phyloP scores from a whole-genome alignment of 2,888 invertebrate genomes.

The Drosophila nr. perissopoda region DNA sequence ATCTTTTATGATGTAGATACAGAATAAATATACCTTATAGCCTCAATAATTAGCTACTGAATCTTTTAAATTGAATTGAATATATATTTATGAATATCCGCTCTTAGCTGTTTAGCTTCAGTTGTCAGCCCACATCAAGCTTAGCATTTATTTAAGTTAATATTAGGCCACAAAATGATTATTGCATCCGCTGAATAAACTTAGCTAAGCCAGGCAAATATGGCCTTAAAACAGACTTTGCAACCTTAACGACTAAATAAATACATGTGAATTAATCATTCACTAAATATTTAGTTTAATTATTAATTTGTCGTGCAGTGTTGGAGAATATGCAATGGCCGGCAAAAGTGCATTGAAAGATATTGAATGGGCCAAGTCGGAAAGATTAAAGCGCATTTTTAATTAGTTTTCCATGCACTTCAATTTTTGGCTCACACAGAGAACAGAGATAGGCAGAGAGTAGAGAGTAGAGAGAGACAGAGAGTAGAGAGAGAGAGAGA shows the following conservation, averaged over 20 bases:
- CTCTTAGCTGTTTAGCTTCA: background rate
- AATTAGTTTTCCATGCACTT: constrained; percentile 67
- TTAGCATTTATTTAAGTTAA: background rate
- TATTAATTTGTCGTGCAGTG: constrained; percentile 15
- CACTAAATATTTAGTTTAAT: no score
- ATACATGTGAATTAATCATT: background rate
- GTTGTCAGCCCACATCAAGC: background rate
- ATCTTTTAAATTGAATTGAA: background rate
- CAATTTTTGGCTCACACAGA: constrained; percentile 11
- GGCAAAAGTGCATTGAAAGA: constrained; percentile 18
- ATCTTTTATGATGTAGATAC: background rate
- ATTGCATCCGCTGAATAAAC: background rate
- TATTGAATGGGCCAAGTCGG: constrained; percentile 32
- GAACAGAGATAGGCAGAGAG: background rate
- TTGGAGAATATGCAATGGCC: constrained; percentile 1
- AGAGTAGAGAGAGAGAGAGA: background rate
- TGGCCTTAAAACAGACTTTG: background rate
- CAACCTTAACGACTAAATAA: background rate
- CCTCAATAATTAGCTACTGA: background rate
- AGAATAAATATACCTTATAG: background rate
- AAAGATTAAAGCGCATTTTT: constrained; percentile 55
- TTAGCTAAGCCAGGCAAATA: background rate
- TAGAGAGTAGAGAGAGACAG: background rate
- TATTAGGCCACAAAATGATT: background rate
- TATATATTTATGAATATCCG: background rate